Evolutionary conservation across 1,140 invertebrate species (phyloP), one percentile per base, ranked within the genome.

Genomic region (Andrena cerasifolii): DNA sequence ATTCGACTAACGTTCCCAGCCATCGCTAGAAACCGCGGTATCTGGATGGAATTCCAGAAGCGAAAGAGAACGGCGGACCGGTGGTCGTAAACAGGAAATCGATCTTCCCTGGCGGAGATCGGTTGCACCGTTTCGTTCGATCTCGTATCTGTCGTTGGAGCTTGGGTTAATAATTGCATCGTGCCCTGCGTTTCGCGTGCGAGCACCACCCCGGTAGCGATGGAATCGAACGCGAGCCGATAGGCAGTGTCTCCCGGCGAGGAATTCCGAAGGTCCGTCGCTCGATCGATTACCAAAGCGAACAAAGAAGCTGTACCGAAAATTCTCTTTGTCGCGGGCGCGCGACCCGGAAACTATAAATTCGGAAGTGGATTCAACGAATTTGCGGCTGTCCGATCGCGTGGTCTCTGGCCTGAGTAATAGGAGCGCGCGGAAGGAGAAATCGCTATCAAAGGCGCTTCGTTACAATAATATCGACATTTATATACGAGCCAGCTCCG

Each of bases 391-490:
- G 76, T 73, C 47, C 76, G 58, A 47, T 53, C 26, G 59, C 14
- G 45, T n/a, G 58, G 75, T 61, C 59, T 36, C 51, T 54, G 43
- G 51, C 59, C 21, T 18, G 63, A 28, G 53, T 47, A 54, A 70
- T 58, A 58, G 73, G n/a, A 58, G 31, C 43, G n/a, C 78, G 78
- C 67, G 45, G 78, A 85, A 81, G 80, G 85, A 85, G 86, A 87
- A 88, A 88, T 87, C 70, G 82, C 82, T 67, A 88, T 89, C 71
- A 84, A 87, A 84, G 84, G 76, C 77, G 81, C 70, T 80, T 89
- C 86, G 86, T 89, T 89, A 87, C 86, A 88, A 89, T 89, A 89
- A 89, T 89, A 90, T 84, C 81, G 82, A 87, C 89, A 89, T 89
- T 90, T 90, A 86, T 90, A 90, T 87, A 90, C 87, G 80, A 80